These are phyloP conservation scores for Lacerta bilineata DNA, from an alignment of 2,797 vertebrate genomes.

Conservation along the genomic window DNA sequence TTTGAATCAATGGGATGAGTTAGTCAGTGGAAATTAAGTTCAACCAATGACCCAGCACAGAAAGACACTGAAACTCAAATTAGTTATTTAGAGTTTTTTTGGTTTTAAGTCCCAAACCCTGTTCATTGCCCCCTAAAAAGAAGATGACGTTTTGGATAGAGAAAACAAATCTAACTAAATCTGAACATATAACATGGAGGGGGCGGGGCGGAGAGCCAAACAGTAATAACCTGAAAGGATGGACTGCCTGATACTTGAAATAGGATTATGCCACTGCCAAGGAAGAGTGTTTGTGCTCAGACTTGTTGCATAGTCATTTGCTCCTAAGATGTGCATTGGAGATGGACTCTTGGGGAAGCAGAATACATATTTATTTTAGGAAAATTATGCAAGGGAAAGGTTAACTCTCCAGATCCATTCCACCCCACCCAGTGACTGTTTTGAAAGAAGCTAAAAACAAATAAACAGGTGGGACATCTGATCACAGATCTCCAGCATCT, in stretches of 20 bases:
- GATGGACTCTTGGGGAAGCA: not conserved
- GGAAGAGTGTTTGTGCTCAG: no score
- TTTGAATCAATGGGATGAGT: no score
- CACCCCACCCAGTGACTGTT: no score
- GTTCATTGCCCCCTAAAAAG: not conserved
- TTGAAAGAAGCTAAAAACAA: no score
- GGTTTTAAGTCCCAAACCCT: not conserved
- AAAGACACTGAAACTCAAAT: no score
- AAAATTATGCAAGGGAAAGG: no score
- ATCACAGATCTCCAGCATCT: not conserved
- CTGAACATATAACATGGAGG: not conserved
- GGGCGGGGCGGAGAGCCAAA: not conserved
- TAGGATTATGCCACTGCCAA: not conserved
- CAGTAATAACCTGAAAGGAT: not conserved
- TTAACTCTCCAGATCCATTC: no score
- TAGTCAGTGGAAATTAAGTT: no score
- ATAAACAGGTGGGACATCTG: not conserved
- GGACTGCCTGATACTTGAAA: not conserved
- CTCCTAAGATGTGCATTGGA: not conserved
- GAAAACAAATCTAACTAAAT: not conserved
- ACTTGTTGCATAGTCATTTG: not conserved
- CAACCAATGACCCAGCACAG: no score
- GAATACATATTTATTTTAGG: not conserved
- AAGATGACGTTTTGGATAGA: not conserved
- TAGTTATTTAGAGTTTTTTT: no score